Base-by-base conservation (phyloP, 2,888 invertebrate genomes). In the Ischnus inquisitorius region DNA sequence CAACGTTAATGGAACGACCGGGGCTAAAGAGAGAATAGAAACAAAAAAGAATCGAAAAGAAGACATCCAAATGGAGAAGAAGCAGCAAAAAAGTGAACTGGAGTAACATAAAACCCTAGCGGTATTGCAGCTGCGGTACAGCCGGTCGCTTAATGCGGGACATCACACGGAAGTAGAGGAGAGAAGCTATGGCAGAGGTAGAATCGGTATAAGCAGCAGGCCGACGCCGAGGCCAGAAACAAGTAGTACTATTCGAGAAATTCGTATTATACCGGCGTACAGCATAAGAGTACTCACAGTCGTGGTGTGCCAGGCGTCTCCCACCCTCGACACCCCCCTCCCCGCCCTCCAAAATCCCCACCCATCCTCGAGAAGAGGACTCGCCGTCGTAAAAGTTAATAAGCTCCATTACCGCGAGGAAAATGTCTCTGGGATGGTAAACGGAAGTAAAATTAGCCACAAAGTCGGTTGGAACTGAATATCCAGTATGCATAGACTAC, bases 321-420 rank as follows among this genome's bases (percentile, higher is more conserved):
- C 54, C 8, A 12, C 48, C 5, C 1, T 16, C 34, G n/a, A n/a
- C 34, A 6, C 34, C 34, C 34, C 34, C 1, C 5, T 1, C 34
- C 3, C 43, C 14, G 0, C 43, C 43, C 43, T 10, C 43, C n/a
- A n/a, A n/a, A n/a, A n/a, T 46, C 14, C 54, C 19, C 54, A 48
- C 5, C 3, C 19, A 1, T n/a, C 51, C 54, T 60, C 65, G 82
- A 67, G 71, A 39, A 25, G 28, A 69, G 64, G 68, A 43, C 51
- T 51, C 54, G 34, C 77, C 79, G 69, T 86, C 88, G 87, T 88
- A 87, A 88, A 88, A 88, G 88, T 87, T 87, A 88, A 88, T 86
- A 88, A 88, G 86, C 87, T 82, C 85, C 81, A 88, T 88, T 88
- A 87, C 87, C 74, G 76, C 43, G 79, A 72, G 85, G 83, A 84